Evolutionary conservation across 2,113 vertebrate genomes (phyloP), one percentile per base, ranked within the genome.

Genomic region (Erythrocercus mccallii): DNA sequence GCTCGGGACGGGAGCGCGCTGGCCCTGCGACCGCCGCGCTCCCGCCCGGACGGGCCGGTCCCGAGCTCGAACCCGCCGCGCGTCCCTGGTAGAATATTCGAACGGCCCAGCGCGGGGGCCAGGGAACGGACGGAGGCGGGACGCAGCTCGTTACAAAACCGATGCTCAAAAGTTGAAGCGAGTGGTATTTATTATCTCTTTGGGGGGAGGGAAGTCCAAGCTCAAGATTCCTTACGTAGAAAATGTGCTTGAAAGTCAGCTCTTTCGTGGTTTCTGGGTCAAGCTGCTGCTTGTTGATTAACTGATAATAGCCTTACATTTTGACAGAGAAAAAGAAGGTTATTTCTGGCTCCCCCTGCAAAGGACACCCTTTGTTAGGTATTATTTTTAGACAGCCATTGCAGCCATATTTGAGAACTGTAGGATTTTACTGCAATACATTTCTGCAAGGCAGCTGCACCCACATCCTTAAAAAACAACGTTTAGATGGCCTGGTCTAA

Each of bases 381-480:
- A 50, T 79, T 95, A 80, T 94, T 96, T 97, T 95, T 93, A 94
- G 94, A 85, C 81, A 77, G 66, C 42, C 57, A 54, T 47, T 87
- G 61, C 65, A 70, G 70, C 50, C 40, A 2, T 31, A 24, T 40
- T 77, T 6, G 2, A 88, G 71, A 77, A 61, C 21, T 24, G 71
- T 30, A 57, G 16, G 54, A 42, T 86, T 92, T 79, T 57, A 20
- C 72, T 68, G 64, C 42, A 79, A 6, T 28, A n/a, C 11, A 8
- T 48, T 70, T 81, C 62, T 60, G n/a, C 0, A 6, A 77, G 65
- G 53, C 86, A 86, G 80, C 86, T 88, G 92, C 77, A 81, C 24
- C 15, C 47, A 24, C 82, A 37, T 3, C 14, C 22, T 60, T 78
- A 18, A 54, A 61, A 57, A 60, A 27, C 24, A 85, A 62, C 16